These are phyloP conservation scores for Leucoma salicis DNA, from an alignment of 2,888 invertebrate genomes.

Conservation along the genomic window DNA sequence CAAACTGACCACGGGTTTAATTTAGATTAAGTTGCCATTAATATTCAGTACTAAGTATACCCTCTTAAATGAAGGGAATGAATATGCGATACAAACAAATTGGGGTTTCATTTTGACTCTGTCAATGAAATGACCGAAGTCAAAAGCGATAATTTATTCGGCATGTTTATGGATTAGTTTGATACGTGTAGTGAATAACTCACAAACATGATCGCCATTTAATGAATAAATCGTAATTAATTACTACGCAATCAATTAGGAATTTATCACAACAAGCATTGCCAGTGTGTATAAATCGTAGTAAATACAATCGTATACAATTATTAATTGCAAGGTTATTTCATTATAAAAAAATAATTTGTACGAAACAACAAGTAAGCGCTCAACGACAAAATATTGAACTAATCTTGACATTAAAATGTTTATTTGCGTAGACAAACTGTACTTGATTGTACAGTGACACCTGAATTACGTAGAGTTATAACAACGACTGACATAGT, in stretches of 20 bases:
- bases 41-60: constrained; percentile 25
- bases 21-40: constrained; percentile 34
- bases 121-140: constrained; percentile 11
- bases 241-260: neutral
- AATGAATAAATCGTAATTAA: neutral
- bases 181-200: too few relatives aligned
- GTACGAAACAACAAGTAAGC: constrained; percentile 16
- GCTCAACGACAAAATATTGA: constrained; percentile 11
- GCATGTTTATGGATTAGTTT: constrained; percentile 5
- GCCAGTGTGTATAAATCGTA: too few relatives aligned
- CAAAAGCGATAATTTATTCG: constrained; percentile 5
- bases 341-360: constrained; percentile 3
- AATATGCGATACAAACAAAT: constrained; percentile 20
- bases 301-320: too few relatives aligned
- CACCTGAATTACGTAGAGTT: constrained; percentile 19
- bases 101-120: constrained; percentile 17
- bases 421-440: constrained; percentile 7
- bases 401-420: constrained; percentile 23
- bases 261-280: too few relatives aligned
- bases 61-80: constrained; percentile 22
- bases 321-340: neutral
- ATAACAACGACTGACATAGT: too few relatives aligned
- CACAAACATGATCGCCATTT: too few relatives aligned
- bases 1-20: constrained; percentile 44
- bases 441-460: constrained; percentile 10